Base-by-base conservation (phyloP, 1,140 invertebrate genomes). In the Mylabris phalerata region DNA sequence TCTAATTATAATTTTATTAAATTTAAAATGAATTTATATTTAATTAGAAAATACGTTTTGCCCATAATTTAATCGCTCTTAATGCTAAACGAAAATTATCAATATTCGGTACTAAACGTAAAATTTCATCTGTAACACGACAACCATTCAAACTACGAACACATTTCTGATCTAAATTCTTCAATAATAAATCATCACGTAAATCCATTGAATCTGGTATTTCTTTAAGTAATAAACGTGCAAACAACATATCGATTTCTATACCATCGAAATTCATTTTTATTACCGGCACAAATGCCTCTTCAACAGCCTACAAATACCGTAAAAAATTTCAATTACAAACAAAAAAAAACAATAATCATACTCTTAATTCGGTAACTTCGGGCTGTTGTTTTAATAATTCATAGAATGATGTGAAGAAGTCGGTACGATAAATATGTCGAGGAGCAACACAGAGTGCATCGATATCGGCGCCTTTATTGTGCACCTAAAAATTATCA, bases 211-310 rank as follows among this genome's bases (percentile, higher is more conserved):
- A 81, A 68, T 84, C 84, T 73, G 90, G 74, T 74, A 99, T 94
- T 76, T 95, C 91, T 72, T 96, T 96, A 0, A 96, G 77, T 13
- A 93, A 89, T 41, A 99, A 77, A 59, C 92, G 82, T 0, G 96
- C 95, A 79, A 99, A 99, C 48, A 98, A 75, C 85, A 99, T 90
- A 82, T 99, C 98, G 60, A 98, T 93, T 80, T 98, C 97, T 66
- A 99, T 98, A 24, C 93, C 93, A 80, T 97, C 92, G 78, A 98
- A 98, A 71, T 93, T 93, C 91, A 99, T 95, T 80, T 99, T 99
- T 50, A 99, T 98, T 3, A 99, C 94, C 13, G 98, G 98, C 52
- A 99, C 98, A 80, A 93, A 99, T 0, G 98, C 98, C 75, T 99
- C 96, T 77, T 98, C 95, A 7, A 99, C 95, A 1, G 93, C 86